Base-by-base conservation (phyloP, 2,797 vertebrate species). In the Coluber constrictor region DNA sequence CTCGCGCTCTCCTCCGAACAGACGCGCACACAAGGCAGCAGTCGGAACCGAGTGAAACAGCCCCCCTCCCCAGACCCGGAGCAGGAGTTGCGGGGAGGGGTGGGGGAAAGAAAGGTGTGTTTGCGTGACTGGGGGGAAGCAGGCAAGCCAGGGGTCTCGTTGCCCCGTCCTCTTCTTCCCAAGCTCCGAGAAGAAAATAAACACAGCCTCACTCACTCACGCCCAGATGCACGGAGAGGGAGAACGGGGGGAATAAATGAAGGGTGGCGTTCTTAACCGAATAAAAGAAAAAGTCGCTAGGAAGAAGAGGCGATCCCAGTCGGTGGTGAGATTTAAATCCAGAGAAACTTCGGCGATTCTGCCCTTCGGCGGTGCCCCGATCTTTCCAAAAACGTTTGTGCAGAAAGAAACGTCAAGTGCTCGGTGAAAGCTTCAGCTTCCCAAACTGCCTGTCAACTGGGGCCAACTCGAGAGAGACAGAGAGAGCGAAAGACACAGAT, bases 391-490 rank as follows among this genome's bases (percentile, higher is more conserved):
- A 4, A 60, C 66, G 79, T 96, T 93, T 90, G 95, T 90, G 92
- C 89, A 3, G 90, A 15, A 20, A 86, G 90, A 91, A 79, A 61
- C 83, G 88, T 88, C 90, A 70, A 94, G 94, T 9, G 70, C 88
- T 89, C 63, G 86, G 94, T 37, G 5, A 47, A 92, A 93, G 95
- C 93, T 91, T 88, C 89, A 25, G 92, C 90, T 93, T 86, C 95
- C 86, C 94, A 0, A 95, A 95, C 95, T 94, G 96, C 89, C 93
- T 94, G 59, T 94, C 95, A 96, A 93, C 90, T 94, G 94, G 74
- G 91, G 94, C 95, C 94, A 95, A 96, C 94, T 96, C 94, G 90
- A 66, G 87, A 83, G 95, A 16, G 29, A 11, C 9, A 2, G 25
- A 90, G 59, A 1, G 5, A 12, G 91, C 57, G 27, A n/a, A 32